Evolutionary conservation across 2,888 invertebrate species (phyloP).

Genomic region (Caenorhabditis drosophilae): DNA sequence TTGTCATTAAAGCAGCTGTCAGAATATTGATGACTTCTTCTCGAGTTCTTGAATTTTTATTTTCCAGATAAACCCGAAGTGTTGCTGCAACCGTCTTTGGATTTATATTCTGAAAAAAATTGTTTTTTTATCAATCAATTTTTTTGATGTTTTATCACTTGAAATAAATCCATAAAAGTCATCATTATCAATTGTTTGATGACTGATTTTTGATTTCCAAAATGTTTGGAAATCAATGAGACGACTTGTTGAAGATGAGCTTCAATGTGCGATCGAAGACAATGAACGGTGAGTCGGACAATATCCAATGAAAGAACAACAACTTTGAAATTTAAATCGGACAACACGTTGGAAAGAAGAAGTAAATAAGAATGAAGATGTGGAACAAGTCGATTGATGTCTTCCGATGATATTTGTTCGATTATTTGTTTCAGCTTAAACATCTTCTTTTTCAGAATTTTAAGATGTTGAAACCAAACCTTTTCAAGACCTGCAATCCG

Average conservation of each 20-base stretch:
- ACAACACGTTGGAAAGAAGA: constrained; percentile 74
- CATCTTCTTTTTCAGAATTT: too few relatives aligned
- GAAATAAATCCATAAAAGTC: constrained; percentile 73
- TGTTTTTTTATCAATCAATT: background rate
- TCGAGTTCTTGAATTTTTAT: constrained; percentile 75
- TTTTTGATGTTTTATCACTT: constrained; percentile 43
- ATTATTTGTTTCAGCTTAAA: constrained; percentile 75
- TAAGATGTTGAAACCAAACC: constrained; percentile 5
- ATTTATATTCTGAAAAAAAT: constrained; percentile 43
- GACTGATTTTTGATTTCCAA: constrained; percentile 73
- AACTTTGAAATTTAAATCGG: constrained; percentile 75
- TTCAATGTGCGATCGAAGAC: constrained; percentile 66
- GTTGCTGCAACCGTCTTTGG: constrained; percentile 74
- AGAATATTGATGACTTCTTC: constrained; percentile 78
- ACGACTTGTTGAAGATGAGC: constrained; percentile 69
- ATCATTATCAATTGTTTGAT: constrained; percentile 72
- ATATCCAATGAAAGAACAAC: constrained; percentile 72
- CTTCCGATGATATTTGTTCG: constrained; percentile 58
- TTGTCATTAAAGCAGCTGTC: constrained; percentile 80
- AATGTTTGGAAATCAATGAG: constrained; percentile 71
- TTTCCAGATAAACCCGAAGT: constrained; percentile 72
- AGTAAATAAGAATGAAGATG: constrained; percentile 76
- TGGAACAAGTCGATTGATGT: constrained; percentile 73
- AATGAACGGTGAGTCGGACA: constrained; percentile 71
- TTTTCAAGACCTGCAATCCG: constrained; percentile 49